Conservation (phyloP, 2,113 vertebrate genomes). For the Chaetodon trifascialis region DNA sequence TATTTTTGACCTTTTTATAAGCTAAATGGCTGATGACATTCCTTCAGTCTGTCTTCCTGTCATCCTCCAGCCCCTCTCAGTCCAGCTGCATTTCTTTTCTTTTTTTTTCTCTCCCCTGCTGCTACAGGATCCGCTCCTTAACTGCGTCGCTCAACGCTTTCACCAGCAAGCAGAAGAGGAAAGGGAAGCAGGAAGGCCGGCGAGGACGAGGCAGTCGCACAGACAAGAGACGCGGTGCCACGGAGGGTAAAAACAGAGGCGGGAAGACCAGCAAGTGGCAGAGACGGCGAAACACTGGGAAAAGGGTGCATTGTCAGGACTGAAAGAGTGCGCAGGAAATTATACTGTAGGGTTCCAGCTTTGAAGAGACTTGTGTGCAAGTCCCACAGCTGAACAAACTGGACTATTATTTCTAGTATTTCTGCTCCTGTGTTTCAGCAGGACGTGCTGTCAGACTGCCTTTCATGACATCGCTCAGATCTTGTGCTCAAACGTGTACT, state of each 20-base stretch:
- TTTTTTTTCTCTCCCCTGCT: background rate
- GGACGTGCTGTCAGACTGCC: background rate
- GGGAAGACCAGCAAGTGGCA: slow-evolving; percentile 89
- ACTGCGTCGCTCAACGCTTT: slow-evolving; percentile 87
- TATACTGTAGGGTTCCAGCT: background rate
- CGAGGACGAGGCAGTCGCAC: slow-evolving; percentile 57
- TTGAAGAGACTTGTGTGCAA: background rate
- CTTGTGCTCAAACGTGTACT: slow-evolving; percentile 23
- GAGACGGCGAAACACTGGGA: slow-evolving; percentile 89
- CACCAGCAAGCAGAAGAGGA: slow-evolving; percentile 83
- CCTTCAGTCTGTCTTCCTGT: background rate
- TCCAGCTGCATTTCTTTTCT: slow-evolving; percentile 16
- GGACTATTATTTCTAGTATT: slow-evolving; percentile 32
- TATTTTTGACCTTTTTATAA: too few relatives aligned
- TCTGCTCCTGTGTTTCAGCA: background rate
- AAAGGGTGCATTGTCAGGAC: slow-evolving; percentile 64
- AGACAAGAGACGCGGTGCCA: slow-evolving; percentile 66
- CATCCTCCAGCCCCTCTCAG: slow-evolving; percentile 23
- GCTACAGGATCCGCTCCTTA: slow-evolving; percentile 90
- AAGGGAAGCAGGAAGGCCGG: slow-evolving; percentile 81
- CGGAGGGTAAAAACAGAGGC: slow-evolving; percentile 66
- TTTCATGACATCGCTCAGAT: background rate
- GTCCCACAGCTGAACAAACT: background rate
- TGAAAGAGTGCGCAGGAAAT: slow-evolving; percentile 46
- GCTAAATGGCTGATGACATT: background rate